phyloP scores from a whole-genome alignment of 2,888 invertebrate species.

The Macrophya alboannulata region DNA sequence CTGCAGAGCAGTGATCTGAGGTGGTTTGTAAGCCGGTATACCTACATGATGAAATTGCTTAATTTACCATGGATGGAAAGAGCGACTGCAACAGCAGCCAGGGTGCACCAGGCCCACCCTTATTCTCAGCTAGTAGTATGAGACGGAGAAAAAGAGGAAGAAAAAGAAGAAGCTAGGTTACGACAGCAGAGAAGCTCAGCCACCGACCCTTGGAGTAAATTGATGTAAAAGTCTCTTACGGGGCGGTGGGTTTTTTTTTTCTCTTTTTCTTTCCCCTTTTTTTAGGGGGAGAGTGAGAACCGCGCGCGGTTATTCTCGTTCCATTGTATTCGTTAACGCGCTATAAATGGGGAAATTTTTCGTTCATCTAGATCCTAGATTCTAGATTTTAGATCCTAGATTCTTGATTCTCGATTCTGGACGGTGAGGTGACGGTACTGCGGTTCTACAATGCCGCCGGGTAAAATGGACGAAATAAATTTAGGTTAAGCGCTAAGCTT shows the following conservation, averaged over 20 bases:
- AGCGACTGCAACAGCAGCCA: background rate
- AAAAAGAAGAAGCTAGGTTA: background rate
- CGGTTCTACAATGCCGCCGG: background rate
- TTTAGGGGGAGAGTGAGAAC: background rate
- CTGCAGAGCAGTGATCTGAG: conserved; percentile 62
- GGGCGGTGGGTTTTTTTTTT: background rate
- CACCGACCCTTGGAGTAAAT: conserved; percentile 20
- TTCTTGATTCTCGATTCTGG: too few relatives aligned
- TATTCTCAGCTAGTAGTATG: background rate
- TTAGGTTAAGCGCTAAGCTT: conserved; percentile 30
- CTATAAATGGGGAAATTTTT: conserved; percentile 41
- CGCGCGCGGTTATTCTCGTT: background rate
- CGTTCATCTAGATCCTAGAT: background rate
- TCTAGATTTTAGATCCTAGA: background rate
- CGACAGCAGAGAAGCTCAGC: background rate
- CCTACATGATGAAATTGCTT: conserved; percentile 68
- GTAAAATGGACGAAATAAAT: conserved; percentile 16
- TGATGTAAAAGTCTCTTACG: conserved; percentile 18
- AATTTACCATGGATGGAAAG: conserved; percentile 68
- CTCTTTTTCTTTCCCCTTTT: background rate
- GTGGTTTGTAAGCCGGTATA: conserved; percentile 58
- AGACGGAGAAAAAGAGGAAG: background rate
- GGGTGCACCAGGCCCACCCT: conserved; percentile 27
- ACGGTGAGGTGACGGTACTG: too few relatives aligned
- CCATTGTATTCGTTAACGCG: conserved; percentile 41